Evolutionary conservation across 2,797 vertebrate species (phyloP).

Genomic region (Chromis chromis): DNA sequence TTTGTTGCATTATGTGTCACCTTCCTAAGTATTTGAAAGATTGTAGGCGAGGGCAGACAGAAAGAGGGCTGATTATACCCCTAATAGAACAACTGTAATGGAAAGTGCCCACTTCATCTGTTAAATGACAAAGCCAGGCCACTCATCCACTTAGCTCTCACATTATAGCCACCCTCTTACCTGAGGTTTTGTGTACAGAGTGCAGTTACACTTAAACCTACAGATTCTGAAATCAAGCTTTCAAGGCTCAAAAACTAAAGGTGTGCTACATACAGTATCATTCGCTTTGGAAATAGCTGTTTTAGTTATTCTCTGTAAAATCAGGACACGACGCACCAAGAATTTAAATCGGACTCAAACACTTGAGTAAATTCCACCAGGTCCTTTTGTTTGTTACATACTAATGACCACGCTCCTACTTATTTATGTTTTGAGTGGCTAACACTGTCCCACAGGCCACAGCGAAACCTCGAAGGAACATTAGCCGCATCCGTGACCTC

Average conservation of each 20-base stretch:
- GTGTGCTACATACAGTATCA: not conserved
- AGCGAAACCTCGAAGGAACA: constrained; percentile 9
- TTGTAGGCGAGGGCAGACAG: not conserved
- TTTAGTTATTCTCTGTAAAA: not conserved
- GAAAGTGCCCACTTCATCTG: constrained; percentile 13
- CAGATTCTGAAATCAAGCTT: constrained; percentile 14
- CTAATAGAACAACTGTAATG: constrained; percentile 4
- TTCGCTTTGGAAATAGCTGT: not conserved
- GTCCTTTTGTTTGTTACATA: not conserved
- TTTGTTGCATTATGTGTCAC: not conserved
- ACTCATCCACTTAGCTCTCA: constrained; percentile 21
- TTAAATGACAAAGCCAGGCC: constrained; percentile 22
- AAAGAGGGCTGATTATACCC: constrained; percentile 1
- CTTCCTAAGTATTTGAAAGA: not conserved
- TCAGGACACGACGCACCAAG: not conserved
- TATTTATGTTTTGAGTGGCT: not conserved
- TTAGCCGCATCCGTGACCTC: constrained; percentile 9
- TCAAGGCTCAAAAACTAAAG: constrained; percentile 1
- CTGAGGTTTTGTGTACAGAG: not conserved
- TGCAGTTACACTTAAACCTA: constrained; percentile 16
- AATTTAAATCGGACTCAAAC: not conserved
- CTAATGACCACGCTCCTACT: not conserved
- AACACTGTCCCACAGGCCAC: constrained; percentile 2
- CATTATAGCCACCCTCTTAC: constrained; percentile 10
- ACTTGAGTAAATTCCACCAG: too few species aligned